Conservation (phyloP, 2,113 vertebrate genomes). For the Arothron firmamentum region DNA sequence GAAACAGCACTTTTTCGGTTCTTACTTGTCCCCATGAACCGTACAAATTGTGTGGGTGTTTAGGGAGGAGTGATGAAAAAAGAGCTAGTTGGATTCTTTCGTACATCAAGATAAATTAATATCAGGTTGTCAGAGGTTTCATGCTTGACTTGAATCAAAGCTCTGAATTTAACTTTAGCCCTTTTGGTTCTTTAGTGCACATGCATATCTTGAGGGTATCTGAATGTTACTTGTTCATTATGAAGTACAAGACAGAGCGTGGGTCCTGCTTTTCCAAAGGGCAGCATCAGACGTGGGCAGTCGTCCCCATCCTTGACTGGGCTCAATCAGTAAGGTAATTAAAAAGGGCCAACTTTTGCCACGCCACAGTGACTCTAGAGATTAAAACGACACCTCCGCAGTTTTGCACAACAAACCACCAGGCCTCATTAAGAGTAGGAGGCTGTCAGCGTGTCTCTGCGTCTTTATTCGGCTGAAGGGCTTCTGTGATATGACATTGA, state of each 20-base stretch:
- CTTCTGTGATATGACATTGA: slow-evolving; percentile 17
- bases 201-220: slow-evolving; percentile 36
- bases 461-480: slow-evolving; percentile 20
- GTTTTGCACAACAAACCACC: slow-evolving; percentile 62
- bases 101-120: no score
- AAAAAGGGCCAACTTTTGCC: slow-evolving; percentile 70
- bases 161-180: no score
- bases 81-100: background rate
- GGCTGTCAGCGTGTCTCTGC: background rate
- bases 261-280: slow-evolving; percentile 41
- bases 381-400: slow-evolving; percentile 73
- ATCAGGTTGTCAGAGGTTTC: no score
- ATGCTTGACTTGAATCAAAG: background rate
- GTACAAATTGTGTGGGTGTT: background rate
- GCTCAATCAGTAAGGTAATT: slow-evolving; percentile 71
- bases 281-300: slow-evolving; percentile 52
- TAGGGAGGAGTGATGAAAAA: background rate
- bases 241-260: slow-evolving; percentile 16
- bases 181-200: background rate
- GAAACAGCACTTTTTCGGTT: background rate
- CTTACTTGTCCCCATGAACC: background rate
- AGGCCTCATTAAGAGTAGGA: slow-evolving; percentile 47
- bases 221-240: slow-evolving; percentile 57
- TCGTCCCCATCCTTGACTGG: slow-evolving; percentile 63
- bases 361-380: slow-evolving; percentile 67